Conservation (phyloP, 2,888 invertebrate genomes). For the Fragum sueziense region DNA sequence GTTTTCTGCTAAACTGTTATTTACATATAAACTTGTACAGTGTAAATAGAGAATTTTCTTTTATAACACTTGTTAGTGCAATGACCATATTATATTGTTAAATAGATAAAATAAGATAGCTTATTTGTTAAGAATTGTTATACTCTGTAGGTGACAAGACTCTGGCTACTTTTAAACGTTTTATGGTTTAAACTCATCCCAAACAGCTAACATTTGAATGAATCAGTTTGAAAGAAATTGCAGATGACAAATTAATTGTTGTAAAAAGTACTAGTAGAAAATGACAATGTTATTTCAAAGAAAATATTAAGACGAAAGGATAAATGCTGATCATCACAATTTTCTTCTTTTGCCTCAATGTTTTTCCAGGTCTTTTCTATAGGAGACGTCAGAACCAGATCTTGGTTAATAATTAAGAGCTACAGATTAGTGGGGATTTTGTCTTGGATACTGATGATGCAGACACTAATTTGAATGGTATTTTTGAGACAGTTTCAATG, state of each 20-base stretch:
- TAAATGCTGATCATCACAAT: too few species aligned
- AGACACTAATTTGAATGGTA: too few species aligned
- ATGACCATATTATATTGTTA: slow-evolving; percentile 16
- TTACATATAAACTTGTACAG: neutral
- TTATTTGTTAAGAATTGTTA: slow-evolving; percentile 22
- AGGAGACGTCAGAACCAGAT: too few species aligned
- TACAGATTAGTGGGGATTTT: too few species aligned
- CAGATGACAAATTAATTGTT: neutral
- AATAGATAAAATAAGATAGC: slow-evolving; percentile 10
- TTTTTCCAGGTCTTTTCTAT: too few species aligned
- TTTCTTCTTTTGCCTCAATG: too few species aligned
- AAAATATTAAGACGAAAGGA: too few species aligned
- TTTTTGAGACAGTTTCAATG: too few species aligned
- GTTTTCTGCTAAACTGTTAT: neutral
- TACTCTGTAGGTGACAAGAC: slow-evolving; percentile 7
- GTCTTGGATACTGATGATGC: too few species aligned
- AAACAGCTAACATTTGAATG: neutral
- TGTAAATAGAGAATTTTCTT: neutral
- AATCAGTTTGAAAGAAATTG: neutral
- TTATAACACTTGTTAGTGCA: slow-evolving; percentile 13
- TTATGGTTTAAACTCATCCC: neutral
- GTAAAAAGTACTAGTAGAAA: too few species aligned
- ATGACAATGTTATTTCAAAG: too few species aligned
- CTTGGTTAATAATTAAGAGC: too few species aligned
- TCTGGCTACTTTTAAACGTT: neutral